These are phyloP conservation scores for Ectemnius continuus DNA, from an alignment of 2,888 invertebrate species.

Conservation along the genomic window DNA sequence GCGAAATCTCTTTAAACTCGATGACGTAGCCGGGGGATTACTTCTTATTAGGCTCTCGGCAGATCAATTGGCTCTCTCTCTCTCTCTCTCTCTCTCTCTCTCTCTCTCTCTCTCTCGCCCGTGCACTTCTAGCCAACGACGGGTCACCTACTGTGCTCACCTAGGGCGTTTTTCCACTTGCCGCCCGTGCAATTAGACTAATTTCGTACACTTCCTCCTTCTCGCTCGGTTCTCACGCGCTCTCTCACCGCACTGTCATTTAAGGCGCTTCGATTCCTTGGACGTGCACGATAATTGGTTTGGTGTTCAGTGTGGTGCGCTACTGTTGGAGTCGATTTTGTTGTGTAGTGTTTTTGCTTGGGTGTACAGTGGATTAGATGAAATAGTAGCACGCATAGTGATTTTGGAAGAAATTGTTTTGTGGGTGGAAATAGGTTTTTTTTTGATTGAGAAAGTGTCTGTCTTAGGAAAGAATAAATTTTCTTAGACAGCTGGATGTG, in stretches of 20 bases:
- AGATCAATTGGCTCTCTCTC: conserved; percentile 13
- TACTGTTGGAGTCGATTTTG: no score
- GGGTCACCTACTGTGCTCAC: conserved; percentile 13
- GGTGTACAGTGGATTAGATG: no score
- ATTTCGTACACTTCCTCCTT: conserved; percentile 54
- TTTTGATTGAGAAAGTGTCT: no score
- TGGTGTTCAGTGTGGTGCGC: no score
- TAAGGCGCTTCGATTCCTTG: background rate
- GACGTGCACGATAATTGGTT: no score
- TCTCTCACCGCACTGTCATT: background rate
- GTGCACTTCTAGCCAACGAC: background rate
- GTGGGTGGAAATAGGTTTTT: no score
- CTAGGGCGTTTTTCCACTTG: conserved; percentile 53
- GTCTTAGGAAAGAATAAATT: no score
- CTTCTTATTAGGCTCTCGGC: conserved; percentile 24
- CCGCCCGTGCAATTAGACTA: conserved; percentile 49
- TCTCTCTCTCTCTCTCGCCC: no score
- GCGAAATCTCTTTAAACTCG: conserved; percentile 41
- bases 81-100: background rate
- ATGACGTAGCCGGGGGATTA: conserved; percentile 33
- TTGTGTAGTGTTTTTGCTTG: no score
- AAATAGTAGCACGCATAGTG: no score
- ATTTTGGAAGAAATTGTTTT: no score
- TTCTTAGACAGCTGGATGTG: no score
- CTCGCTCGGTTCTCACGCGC: conserved; percentile 40